Percentiles rank a stretch among this genome's conserved stretches.
phyloP scores from a whole-genome alignment of 2,797 vertebrate genomes.

The Pantherophis alleghaniensis region DNA sequence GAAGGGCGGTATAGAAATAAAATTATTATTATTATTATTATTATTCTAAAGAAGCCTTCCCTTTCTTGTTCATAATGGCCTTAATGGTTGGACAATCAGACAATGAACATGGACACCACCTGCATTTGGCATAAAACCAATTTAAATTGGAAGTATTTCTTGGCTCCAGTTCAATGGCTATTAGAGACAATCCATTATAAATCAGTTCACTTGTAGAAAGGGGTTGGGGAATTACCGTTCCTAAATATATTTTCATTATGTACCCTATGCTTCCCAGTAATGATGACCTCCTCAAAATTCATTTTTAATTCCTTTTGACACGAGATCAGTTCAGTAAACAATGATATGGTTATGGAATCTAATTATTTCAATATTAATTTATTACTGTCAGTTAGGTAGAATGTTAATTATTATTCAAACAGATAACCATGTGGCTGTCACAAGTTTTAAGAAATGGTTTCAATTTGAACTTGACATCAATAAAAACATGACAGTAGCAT shows the following conservation, averaged over 20 bases:
- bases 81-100: not conserved
- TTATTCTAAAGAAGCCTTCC: not conserved
- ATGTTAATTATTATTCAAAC: slow-evolving; percentile 62
- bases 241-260: not conserved
- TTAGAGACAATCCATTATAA: not conserved
- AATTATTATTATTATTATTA: too few relatives aligned
- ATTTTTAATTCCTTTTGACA: slow-evolving; percentile 20
- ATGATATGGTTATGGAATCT: slow-evolving; percentile 32
- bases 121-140: not conserved
- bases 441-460: slow-evolving; percentile 64
- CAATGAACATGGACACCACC: not conserved
- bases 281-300: not conserved
- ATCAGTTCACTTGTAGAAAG: not conserved
- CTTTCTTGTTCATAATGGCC: not conserved
- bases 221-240: not conserved
- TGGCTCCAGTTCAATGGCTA: not conserved
- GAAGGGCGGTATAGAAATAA: too few relatives aligned
- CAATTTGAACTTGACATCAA: slow-evolving; percentile 67
- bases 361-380: slow-evolving; percentile 63
- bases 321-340: not conserved
- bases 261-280: not conserved
- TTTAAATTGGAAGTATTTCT: not conserved
- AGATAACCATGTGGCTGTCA: slow-evolving; percentile 49
- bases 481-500: slow-evolving; percentile 61
- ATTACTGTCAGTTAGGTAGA: slow-evolving; percentile 60